These are phyloP conservation scores for Xiphias gladius DNA, from an alignment of 2,113 vertebrate species.

Conservation along the genomic window DNA sequence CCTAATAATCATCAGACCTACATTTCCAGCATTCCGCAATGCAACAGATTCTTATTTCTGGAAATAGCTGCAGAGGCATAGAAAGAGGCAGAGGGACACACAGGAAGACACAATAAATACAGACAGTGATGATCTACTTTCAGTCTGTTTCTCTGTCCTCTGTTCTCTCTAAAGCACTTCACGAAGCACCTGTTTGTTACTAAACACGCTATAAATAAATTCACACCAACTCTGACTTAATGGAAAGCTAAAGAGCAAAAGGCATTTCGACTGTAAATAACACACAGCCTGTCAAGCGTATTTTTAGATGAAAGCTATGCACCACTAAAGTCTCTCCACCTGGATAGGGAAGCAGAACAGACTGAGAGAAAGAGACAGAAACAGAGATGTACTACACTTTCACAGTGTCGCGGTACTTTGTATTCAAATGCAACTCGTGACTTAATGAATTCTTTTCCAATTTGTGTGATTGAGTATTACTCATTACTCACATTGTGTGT, in stretches of 20 bases:
- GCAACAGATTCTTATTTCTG: background rate
- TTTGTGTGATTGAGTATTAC: background rate
- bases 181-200: constrained; percentile 23
- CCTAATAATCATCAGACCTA: no score
- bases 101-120: background rate
- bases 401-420: background rate
- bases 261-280: constrained; percentile 46
- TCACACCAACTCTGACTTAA: constrained; percentile 37
- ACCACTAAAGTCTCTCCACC: background rate
- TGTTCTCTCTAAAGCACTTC: constrained; percentile 29
- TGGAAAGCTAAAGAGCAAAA: constrained; percentile 52
- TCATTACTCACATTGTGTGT: no score
- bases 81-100: background rate
- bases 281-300: background rate
- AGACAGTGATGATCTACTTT: constrained; percentile 42
- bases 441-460: background rate
- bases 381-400: background rate
- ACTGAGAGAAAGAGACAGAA: background rate
- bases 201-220: constrained; percentile 57
- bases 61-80: background rate
- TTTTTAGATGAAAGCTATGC: constrained; percentile 54
- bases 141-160: constrained; percentile 34
- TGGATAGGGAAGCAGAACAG: background rate
- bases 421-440: background rate
- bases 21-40: no score